Evolutionary conservation across 2,113 vertebrate genomes (phyloP).

Genomic region (Podocnemis expansa): DNA sequence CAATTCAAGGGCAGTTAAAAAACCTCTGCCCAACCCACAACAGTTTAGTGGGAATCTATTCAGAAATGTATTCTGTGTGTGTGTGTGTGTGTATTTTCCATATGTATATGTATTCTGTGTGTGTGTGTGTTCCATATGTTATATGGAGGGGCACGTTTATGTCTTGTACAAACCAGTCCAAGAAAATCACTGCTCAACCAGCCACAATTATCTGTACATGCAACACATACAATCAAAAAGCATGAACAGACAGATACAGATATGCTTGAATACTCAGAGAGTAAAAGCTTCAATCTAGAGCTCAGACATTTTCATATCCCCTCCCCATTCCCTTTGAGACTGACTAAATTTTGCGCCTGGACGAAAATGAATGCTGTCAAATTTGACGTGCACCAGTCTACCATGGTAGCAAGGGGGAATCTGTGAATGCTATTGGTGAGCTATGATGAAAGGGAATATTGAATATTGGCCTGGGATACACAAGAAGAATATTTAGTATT

Average conservation of each 20-base stretch:
- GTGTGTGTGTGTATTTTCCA: background rate
- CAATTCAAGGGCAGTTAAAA: background rate
- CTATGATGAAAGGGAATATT: background rate
- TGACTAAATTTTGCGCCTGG: background rate
- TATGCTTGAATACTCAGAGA: background rate
- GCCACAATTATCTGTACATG: background rate
- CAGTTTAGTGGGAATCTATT: background rate
- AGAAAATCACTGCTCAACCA: background rate
- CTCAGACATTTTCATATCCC: background rate
- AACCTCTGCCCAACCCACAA: background rate
- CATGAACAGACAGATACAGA: background rate
- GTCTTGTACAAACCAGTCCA: background rate
- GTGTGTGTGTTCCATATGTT: too few relatives aligned
- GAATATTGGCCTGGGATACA: background rate
- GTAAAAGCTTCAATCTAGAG: background rate
- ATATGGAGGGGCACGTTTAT: too few relatives aligned
- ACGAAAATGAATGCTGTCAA: background rate
- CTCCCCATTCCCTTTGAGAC: background rate
- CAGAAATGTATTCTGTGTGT: background rate
- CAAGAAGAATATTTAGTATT: background rate
- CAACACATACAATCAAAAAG: background rate
- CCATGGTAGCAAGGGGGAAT: background rate
- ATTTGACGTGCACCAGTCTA: background rate
- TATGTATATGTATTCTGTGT: background rate
- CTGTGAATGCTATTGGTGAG: background rate